Evolutionary conservation across 92 coral and sea anemone genomes (phyloP), one percentile per base, ranked within the genome.

Genomic region (Siderastrea siderea): DNA sequence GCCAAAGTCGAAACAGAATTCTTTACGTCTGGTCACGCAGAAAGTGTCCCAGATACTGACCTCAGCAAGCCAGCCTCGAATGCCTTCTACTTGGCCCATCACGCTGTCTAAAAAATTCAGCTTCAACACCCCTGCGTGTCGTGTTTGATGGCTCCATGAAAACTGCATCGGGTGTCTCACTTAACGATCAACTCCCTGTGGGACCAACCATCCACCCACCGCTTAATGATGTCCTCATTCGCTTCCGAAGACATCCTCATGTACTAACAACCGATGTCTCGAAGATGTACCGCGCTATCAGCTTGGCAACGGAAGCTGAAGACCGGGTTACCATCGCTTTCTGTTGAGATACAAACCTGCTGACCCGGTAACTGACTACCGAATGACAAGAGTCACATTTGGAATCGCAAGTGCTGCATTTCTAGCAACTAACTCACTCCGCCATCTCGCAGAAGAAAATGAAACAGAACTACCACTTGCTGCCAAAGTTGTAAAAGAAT

Each of bases 301-400:
- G 50, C 67, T 49, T 84, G 49, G 79, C 70, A 26, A 57, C 75
- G 10, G 71, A 80, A 47, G 90, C 75, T 5, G 71, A 80, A 47
- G 90, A 92, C 68, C 64, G 78, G 2, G 92, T 68, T 79, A 78
- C 16, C 88, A 88, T 49, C 83, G 92, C 43, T 88, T 92, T 70
- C 71, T 88, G 38, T 89, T 92, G 90, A 78, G 92, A 75, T 59
- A 79, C 47, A 77, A 71, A 14, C 89, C 78, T 26, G 1, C 84
- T 26, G 91, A 87, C 1, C 85, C 92, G 45, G 63, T 92, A 19
- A 63, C 16, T 10, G 90, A 84, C 59, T 88, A 92, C 67, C 60
- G 95, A 55, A 92, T 92, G 95, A 92, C 86, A 1, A 77, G 92
- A 82, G 89, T 83, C 77, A 91, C 90, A 7, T 91, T 88, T 63